phyloP scores from a whole-genome alignment of 2,888 invertebrate genomes.

The Phlogophora meticulosa region DNA sequence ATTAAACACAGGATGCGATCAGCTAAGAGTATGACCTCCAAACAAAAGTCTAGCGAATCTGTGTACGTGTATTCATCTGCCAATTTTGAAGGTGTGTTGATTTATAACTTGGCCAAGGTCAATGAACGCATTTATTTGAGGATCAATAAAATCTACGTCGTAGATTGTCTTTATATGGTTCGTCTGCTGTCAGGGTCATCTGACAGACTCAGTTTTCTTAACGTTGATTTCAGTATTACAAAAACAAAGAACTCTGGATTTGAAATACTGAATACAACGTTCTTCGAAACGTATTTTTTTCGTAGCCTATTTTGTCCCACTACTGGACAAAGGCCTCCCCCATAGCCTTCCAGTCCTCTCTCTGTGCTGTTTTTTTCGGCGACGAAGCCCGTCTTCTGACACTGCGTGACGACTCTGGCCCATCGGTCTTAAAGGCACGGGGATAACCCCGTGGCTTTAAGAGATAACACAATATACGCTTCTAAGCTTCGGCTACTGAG shows the following conservation, averaged over 20 bases:
- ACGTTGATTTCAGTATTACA: background rate
- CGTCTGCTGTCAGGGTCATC: background rate
- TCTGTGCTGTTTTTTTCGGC: too few relatives aligned
- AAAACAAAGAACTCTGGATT: background rate
- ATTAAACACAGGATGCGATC: constrained; percentile 48
- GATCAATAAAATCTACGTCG: background rate
- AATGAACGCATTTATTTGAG: constrained; percentile 7
- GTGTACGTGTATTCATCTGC: constrained; percentile 4
- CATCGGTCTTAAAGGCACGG: too few relatives aligned
- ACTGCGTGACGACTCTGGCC: too few relatives aligned
- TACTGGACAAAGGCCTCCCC: too few relatives aligned
- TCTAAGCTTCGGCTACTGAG: too few relatives aligned
- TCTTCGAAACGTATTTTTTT: too few relatives aligned
- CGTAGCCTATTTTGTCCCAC: too few relatives aligned
- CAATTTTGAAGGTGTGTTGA: constrained; percentile 21
- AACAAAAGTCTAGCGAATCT: constrained; percentile 18
- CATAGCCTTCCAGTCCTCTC: too few relatives aligned
- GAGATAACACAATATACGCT: too few relatives aligned
- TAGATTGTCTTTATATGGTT: constrained; percentile 4
- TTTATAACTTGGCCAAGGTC: constrained; percentile 29
- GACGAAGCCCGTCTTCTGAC: too few relatives aligned
- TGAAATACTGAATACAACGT: too few relatives aligned
- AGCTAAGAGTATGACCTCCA: constrained; percentile 4
- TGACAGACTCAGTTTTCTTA: background rate
- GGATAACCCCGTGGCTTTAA: too few relatives aligned